Evolutionary conservation across 2,888 invertebrate genomes (phyloP), one percentile per base, ranked within the genome.

Genomic region (Apodemia hepburni): DNA sequence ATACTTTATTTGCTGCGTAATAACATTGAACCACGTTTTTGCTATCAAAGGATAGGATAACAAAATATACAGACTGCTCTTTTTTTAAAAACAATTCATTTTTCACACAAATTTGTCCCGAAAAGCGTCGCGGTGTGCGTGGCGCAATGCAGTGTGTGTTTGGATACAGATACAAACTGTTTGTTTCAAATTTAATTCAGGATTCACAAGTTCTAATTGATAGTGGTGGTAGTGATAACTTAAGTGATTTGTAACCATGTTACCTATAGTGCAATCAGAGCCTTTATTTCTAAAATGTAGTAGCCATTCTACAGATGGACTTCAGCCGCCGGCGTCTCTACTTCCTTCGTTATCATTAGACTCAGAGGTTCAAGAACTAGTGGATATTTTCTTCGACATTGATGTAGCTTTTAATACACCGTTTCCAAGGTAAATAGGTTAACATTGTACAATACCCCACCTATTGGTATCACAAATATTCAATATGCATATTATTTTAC

Each of bases 71-170:
- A 61, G 60, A 61, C 49, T 58, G 60, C 64, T 64, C 58, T 66
- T 61, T 57, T 63, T 12, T 49, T 59, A 61, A 42, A 45, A 15
- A 60, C 60, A 60, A 61, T 54, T 29, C 35, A 54, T 22, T 15
- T 18, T 45, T 47, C 18, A 15, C 29, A 15, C 29, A 58, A 58
- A 33, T 58, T 61, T 45, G 45, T 45, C 45, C 27, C 15, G 11
- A 61, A 33, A 58, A 47, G 82, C 84, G 82, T 82, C 85, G 83
- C 85, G 81, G 79, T 76, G 78, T 82, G 80, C 80, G 88, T 89
- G 89, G 90, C 88, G 90, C 90, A 90, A 90, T 91, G 90, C 90
- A 87, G 89, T 88, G 87, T 87, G 85, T 87, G 85, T 88, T 87
- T 84, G 79, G 81, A 80, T 84, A 81, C 81, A 83, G 80, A 84